A percentile compares a stretch with the other conserved stretches of the same genome.
phyloP scores from a whole-genome alignment of 92 coral and sea anemone genomes.

The Porites evermanni region DNA sequence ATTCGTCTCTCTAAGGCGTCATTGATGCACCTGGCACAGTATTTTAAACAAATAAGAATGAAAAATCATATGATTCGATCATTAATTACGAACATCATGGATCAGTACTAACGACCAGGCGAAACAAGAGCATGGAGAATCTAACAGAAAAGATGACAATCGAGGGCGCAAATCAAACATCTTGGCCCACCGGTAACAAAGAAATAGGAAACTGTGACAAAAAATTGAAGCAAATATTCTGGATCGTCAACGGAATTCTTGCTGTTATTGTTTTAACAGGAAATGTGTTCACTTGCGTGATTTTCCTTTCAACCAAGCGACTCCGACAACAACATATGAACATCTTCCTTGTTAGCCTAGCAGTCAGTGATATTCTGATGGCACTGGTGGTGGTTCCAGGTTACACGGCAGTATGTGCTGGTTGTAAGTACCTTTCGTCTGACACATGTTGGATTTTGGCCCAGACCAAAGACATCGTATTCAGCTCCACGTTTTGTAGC shows the following conservation, averaged over 20 bases:
- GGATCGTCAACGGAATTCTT: slow-evolving; percentile 59
- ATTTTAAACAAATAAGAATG: too few species aligned
- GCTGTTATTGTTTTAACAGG: slow-evolving; percentile 60
- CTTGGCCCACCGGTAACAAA: background rate
- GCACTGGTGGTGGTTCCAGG: slow-evolving; percentile 65
- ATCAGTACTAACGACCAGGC: too few species aligned
- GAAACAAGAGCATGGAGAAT: background rate
- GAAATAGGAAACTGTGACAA: slow-evolving; percentile 19
- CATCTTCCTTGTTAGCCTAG: slow-evolving; percentile 69
- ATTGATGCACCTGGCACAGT: too few species aligned
- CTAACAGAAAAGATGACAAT: background rate
- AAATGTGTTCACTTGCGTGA: slow-evolving; percentile 64
- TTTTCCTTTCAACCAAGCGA: slow-evolving; percentile 65
- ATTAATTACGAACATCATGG: too few species aligned
- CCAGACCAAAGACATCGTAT: slow-evolving; percentile 63
- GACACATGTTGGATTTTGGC: slow-evolving; percentile 64
- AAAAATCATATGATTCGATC: too few species aligned
- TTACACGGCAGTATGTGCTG: slow-evolving; percentile 68
- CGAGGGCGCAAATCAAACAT: background rate
- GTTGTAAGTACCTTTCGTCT: slow-evolving; percentile 25
- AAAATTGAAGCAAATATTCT: slow-evolving; percentile 42
- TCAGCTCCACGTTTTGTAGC: slow-evolving; percentile 65
- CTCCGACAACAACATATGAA: slow-evolving; percentile 70
- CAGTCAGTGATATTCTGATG: slow-evolving; percentile 70
- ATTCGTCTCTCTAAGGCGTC: too few species aligned